Base-by-base conservation (phyloP, 2,888 invertebrate species). In the Ennomos erosarius region DNA sequence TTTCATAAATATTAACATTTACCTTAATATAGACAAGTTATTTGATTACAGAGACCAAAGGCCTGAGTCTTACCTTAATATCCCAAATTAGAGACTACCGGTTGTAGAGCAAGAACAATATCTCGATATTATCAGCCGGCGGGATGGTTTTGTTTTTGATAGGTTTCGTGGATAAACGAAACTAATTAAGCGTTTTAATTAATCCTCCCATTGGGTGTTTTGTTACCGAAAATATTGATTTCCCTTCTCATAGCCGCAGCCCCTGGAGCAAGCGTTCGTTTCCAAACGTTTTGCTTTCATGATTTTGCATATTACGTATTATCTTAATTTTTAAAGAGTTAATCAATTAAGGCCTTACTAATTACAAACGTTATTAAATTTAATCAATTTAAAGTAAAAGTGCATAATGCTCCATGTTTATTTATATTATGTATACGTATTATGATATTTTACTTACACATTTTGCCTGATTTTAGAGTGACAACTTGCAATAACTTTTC, bases 161-260 rank as follows among this genome's bases (percentile, higher is more conserved):
- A 85, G 85, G 85, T 84, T 85, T 85, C 85, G 73, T 73, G 79
- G 85, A 86, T 88, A 87, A 88, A 87, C 84, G 83, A 88, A 89
- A 85, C 86, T 90, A 89, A 90, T 90, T 89, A 84, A 87, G 81
- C 82, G 83, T 86, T 88, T 88, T 88, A 89, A 90, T 90, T 88
- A 88, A 88, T 87, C 85, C 85, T 78, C 73, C 82, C 79, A 82
- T 84, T 81, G 82, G 81, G 87, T 84, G 84, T 87, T 83, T 82
- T 83, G 85, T 89, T 90, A 82, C 87, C 73, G 80, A 82, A 85
- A 86, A 83, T 87, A 85, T 86, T 84, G 84, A 87, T 86, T 85
- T 81, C 73, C 78, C 75, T 75, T 74, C 73, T 76, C 62, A 71
- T 69, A 76, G 70, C 70, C 68, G 64, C 69, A 69, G 70, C 64